A percentile compares a stretch with the other conserved stretches of the same genome.
Evolutionary conservation across 1,140 invertebrate species (phyloP).

Genomic region (Planococcus citri): DNA sequence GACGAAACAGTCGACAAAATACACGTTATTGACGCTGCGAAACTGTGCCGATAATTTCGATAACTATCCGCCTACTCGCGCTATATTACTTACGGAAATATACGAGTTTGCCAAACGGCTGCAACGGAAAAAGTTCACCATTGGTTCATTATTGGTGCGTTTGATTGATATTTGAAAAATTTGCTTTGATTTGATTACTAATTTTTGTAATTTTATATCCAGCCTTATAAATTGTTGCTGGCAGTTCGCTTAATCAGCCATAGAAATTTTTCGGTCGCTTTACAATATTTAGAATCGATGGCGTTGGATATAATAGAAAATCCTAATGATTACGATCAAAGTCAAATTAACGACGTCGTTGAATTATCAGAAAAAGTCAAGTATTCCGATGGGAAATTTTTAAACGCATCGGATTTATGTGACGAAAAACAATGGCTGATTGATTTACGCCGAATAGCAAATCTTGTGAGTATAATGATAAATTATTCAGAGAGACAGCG

Average conservation of each 20-base stretch:
- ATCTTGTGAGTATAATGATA: not conserved
- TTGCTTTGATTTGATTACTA: constrained; percentile 22
- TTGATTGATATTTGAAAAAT: constrained; percentile 1
- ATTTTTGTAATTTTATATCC: constrained; percentile 21
- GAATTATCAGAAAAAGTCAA: constrained; percentile 2
- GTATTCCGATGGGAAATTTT: not conserved
- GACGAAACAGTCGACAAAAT: constrained; percentile 46
- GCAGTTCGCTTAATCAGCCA: constrained; percentile 59
- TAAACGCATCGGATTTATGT: not conserved
- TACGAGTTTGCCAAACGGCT: constrained; percentile 84
- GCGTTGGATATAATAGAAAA: constrained; percentile 31
- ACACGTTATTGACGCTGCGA: constrained; percentile 68
- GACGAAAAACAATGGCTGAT: not conserved
- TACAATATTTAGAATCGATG: constrained; percentile 72
- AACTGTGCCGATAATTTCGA: constrained; percentile 29
- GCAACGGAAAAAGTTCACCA: constrained; percentile 55
- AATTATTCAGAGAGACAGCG: too few relatives aligned
- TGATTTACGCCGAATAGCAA: not conserved
- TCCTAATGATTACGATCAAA: not conserved
- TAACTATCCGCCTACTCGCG: constrained; percentile 47
- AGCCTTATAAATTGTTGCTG: constrained; percentile 60
- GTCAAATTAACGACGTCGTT: not conserved
- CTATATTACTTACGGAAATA: constrained; percentile 85
- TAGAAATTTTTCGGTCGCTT: constrained; percentile 38
- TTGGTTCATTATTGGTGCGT: constrained; percentile 54